Evolutionary conservation across 2,888 invertebrate genomes (phyloP).

Genomic region (Belgica antarctica): DNA sequence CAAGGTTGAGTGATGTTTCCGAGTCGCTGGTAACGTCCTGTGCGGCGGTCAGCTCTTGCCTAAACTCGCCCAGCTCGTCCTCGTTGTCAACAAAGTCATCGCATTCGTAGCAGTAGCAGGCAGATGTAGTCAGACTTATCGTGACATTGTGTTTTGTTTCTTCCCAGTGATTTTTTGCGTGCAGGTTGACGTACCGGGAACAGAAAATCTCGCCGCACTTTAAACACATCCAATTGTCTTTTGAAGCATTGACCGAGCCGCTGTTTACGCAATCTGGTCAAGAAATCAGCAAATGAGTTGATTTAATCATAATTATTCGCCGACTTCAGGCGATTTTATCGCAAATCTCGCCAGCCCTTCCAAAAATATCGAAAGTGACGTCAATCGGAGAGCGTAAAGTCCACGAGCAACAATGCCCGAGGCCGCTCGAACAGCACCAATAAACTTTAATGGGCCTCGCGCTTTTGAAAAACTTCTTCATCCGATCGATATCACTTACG

Average conservation of each 20-base stretch:
- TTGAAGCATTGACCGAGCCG: neutral
- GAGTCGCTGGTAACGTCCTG: conserved; percentile 52
- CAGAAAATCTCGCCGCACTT: conserved; percentile 72
- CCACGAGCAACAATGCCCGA: too few relatives aligned
- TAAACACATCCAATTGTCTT: conserved; percentile 67
- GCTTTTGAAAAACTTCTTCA: too few relatives aligned
- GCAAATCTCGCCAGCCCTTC: neutral
- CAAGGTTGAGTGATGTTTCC: conserved; percentile 52
- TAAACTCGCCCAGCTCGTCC: conserved; percentile 59
- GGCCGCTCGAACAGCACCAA: too few relatives aligned
- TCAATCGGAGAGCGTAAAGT: too few relatives aligned
- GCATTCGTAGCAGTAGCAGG: conserved; percentile 79
- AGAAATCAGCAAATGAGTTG: neutral
- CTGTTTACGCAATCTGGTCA: conserved; percentile 13
- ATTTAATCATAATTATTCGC: neutral
- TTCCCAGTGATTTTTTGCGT: conserved; percentile 69
- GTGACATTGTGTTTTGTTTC: conserved; percentile 66
- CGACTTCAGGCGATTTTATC: too few relatives aligned
- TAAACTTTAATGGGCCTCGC: too few relatives aligned
- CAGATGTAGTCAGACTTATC: conserved; percentile 71
- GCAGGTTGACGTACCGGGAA: conserved; percentile 73
- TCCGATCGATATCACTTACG: neutral
- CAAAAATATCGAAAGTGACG: neutral
- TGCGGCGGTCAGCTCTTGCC: conserved; percentile 54
- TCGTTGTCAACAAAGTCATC: conserved; percentile 74